Evolutionary conservation across 2,113 vertebrate genomes (phyloP), one percentile per base, ranked within the genome.

Genomic region (Cichladusa arquata): DNA sequence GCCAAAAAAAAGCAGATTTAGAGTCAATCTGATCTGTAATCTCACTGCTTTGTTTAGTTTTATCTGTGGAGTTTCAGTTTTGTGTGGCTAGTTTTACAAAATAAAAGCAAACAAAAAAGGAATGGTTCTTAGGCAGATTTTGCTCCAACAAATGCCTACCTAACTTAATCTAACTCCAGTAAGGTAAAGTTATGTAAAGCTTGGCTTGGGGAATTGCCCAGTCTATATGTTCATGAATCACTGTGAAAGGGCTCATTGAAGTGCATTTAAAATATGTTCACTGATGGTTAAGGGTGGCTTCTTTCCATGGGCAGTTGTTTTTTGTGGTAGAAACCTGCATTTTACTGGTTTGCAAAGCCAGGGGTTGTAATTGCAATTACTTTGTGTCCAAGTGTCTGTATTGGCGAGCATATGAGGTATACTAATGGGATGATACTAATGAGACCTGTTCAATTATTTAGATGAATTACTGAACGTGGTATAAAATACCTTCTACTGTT

Each of bases 371-470:
- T 18, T 70, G 34, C 0, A 0, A 65, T 91, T 60, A 22, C 62
- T 85, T 16, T 0, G 7, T 77, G 66, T 89, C 74, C 81, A 74
- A 91, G 62, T 76, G 47, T 45, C 69, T 88, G 10, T 23, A 48
- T 29, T 51, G 64, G 58, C 0, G 1, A 88, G 80, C 5, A 8
- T 66, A 51, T 67, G 69, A 78, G 51, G 71, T 74, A 64, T 86
- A 26, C 50, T 95, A 78, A 92, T 91, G 90, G 79, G 50, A 71
- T 90, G 58, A 42, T 58, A 36, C 40, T 91, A 95, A 93, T 81
- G 51, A 76, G 64, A 95, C 22, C 79, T 96, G 62, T 66, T 93
- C 47, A 95, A 93, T 96, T 86, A 91, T 95, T 91, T 92, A 93
- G 71, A 40, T 87, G 13, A 85, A 80, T 88, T 91, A 65, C 6